Base-by-base conservation (phyloP, 2,113 vertebrate genomes). In the Phaethon lepturus region DNA sequence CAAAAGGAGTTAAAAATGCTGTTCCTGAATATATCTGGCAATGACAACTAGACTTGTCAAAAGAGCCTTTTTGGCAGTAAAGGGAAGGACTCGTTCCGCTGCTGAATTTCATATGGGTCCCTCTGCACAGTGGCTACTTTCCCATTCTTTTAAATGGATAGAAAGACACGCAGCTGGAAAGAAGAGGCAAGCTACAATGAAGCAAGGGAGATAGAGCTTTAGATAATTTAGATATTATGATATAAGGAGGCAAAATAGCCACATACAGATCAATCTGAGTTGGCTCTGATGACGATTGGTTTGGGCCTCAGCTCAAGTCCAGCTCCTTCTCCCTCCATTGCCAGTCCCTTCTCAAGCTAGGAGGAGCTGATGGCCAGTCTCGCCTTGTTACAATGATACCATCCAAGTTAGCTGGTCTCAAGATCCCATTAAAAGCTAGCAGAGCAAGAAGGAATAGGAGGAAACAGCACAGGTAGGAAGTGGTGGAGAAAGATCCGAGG, bases 221-320 rank as follows among this genome's bases (percentile, higher is more conserved):
- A 88, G 45, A 60, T 26, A 78, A 9, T 91, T 17, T 3, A 38
- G 38, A 38, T 58, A 7, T 17, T 3, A 23, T 0, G 1, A 60
- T 7, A 11, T 2, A n/a, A 69, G 19, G 26, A 62, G 26, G 18
- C 11, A 53, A 13, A 68, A 13, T 0, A 88, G 55, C 10, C 59
- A 53, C 29, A 66, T 26, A 23, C 4, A 4, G 28, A 69, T 16
- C 40, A 56, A 8, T 11, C 11, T 11, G 19, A 59, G 45, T 5
- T 19, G n/a, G 45, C 25, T 55, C 25, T 26, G 40, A 66, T 4
- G 13, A 13, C 0, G 3, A 17, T 0, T 25, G 59, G 4, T 69
- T 50, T 86, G 33, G 58, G 26, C 13, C 13, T 5, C 56, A 75
- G 63, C 3, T 49, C 53, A 53, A 77, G 63, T 67, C 44, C 47